Conservation (phyloP, 2,888 invertebrate species). For the Hypselothyrea guttata region DNA sequence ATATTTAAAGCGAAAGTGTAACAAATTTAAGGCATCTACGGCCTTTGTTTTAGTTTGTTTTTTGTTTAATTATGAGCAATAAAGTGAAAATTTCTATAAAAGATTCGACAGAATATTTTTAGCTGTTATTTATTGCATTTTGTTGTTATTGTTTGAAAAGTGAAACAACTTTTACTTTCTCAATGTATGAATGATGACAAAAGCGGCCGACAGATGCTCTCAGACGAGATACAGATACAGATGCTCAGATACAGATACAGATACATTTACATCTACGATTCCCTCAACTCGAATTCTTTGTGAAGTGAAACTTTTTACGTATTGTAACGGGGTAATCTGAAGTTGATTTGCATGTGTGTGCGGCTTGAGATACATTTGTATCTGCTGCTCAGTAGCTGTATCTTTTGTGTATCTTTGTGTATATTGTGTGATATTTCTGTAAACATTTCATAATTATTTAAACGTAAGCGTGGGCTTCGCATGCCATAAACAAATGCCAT, state of each 20-base stretch:
- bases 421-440: conserved; percentile 32
- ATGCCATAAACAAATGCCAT: conserved; percentile 35
- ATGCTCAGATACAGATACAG: conserved; percentile 12
- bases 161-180: conserved; percentile 73
- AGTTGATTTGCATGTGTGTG: conserved; percentile 21
- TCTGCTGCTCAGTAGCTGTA: conserved; percentile 9
- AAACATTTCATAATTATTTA: conserved; percentile 68
- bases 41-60: conserved; percentile 21
- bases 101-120: conserved; percentile 58
- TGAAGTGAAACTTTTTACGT: conserved; percentile 43
- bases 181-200: conserved; percentile 26
- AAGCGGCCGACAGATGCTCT: conserved; percentile 18
- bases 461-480: conserved; percentile 32
- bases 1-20: conserved; percentile 42
- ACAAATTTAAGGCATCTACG: conserved; percentile 28
- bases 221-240: conserved; percentile 9
- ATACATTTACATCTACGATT: conserved; percentile 9
- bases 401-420: conserved; percentile 12
- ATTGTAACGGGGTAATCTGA: conserved; percentile 51
- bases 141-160: conserved; percentile 43
- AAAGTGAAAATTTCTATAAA: conserved; percentile 58
- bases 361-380: conserved; percentile 1
- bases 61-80: conserved; percentile 40
- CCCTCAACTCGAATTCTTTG: conserved; percentile 47
- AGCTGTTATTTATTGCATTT: conserved; percentile 24